Evolutionary conservation across 2,113 vertebrate species (phyloP).

Genomic region (Lanius collurio): DNA sequence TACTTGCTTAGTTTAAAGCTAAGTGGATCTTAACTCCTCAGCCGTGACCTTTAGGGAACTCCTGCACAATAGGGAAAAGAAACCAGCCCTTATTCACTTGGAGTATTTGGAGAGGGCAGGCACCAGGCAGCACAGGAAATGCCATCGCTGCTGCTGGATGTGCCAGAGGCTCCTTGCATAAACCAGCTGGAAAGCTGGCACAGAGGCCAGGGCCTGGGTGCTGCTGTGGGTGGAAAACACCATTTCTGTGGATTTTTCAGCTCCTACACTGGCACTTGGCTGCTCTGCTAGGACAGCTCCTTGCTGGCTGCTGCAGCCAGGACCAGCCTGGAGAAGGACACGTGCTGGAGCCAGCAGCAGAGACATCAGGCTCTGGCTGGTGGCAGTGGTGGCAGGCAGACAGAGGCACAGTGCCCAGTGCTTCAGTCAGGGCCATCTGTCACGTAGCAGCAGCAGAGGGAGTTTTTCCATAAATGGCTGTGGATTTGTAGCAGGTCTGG

Average conservation of each 20-base stretch:
- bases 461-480: slow-evolving; percentile 38
- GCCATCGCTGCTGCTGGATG: background rate
- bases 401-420: background rate
- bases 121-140: slow-evolving; percentile 47
- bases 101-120: slow-evolving; percentile 25
- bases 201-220: background rate
- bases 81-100: background rate
- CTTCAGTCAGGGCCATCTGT: background rate
- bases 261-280: background rate
- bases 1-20: background rate
- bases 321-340: background rate
- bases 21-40: slow-evolving; percentile 18
- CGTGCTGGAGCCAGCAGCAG: background rate
- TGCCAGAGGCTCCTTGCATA: slow-evolving; percentile 36
- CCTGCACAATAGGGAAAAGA: background rate
- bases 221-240: background rate
- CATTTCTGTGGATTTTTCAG: background rate
- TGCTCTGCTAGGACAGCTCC: background rate
- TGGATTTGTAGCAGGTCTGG: background rate
- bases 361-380: background rate
- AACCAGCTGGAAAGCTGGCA: background rate
- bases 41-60: slow-evolving; percentile 28
- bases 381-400: background rate
- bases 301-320: background rate
- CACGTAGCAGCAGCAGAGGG: background rate